Evolutionary conservation across 2,113 vertebrate genomes (phyloP).

Genomic region (Amblyornis subalaris): DNA sequence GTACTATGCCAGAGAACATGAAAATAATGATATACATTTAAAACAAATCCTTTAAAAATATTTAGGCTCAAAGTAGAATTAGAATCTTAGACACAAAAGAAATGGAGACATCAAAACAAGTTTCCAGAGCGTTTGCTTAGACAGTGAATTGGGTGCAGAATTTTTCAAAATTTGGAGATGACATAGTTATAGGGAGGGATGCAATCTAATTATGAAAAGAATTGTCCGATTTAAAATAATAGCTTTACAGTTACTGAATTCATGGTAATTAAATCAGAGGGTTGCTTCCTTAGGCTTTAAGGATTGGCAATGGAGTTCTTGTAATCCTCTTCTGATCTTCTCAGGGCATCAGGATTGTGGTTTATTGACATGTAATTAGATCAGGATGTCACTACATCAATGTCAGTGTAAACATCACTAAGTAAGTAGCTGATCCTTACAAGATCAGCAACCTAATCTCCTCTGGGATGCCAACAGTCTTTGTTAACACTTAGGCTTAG

Average conservation of each 20-base stretch:
- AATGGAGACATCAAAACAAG: not conserved
- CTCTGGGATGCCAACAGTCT: constrained; percentile 73
- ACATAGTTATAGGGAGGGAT: not conserved
- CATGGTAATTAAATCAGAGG: constrained; percentile 28
- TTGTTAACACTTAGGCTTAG: constrained; percentile 64
- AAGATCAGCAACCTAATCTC: constrained; percentile 84
- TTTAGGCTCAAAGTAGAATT: not conserved
- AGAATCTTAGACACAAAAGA: not conserved
- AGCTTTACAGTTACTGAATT: constrained; percentile 26
- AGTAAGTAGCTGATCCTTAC: constrained; percentile 77
- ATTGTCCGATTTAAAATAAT: not conserved
- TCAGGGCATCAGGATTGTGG: constrained; percentile 67
- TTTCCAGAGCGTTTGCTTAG: not conserved
- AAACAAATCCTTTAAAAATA: not conserved
- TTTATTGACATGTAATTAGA: constrained; percentile 89
- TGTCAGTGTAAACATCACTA: constrained; percentile 79
- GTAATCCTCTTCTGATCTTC: constrained; percentile 78
- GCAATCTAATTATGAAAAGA: not conserved
- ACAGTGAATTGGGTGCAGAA: not conserved
- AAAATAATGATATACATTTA: not conserved
- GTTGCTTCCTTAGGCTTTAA: constrained; percentile 47
- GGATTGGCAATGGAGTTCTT: constrained; percentile 53
- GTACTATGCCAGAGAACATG: not conserved
- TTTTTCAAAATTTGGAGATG: not conserved
- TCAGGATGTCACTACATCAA: constrained; percentile 80